Base-by-base conservation (phyloP, 2,888 invertebrate genomes). In the Melieria crassipennis region DNA sequence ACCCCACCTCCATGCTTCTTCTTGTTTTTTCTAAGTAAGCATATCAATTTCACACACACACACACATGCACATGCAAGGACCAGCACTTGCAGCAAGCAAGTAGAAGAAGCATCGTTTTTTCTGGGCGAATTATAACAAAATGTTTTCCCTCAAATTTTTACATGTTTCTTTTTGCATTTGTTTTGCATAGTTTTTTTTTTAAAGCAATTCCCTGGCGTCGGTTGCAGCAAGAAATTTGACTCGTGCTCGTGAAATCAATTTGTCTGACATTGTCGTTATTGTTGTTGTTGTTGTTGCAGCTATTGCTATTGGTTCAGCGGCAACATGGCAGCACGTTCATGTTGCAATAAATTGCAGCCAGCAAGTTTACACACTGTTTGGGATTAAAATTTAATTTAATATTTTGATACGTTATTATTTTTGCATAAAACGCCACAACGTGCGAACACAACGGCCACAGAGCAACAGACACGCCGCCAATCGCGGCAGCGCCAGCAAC, bases 331-430 rank as follows among this genome's bases (percentile, higher is more conserved):
- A 42, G 11, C 58, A 16, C 30, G 58, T 30, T 65, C 55, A 11
- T 16, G 48, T 13, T 45, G 48, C 16, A 43, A 16, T 65, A 42
- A 52, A 7, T 42, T 55, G 30, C 16, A n/a, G 16, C 7, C n/a
- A 50, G 47, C 78, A 81, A 81, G 80, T 80, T 80, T 52, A 52
- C 52, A 52, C 52, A 52, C 9, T 52, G 11, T 52, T 52, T 78
- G 81, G 79, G 81, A 82, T 80, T 81, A 77, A 80, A 81, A 81
- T 82, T 81, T 81, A 82, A 81, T 81, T 81, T 81, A 78, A 82
- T 80, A 81, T 79, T 52, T 9, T 52, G 52, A 16, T 58, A 10
- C 79, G 79, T 79, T 80, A 79, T 80, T 81, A 80, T 80, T 81
- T 80, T 79, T 79, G 80, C 80, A 80, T 80, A 80, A 80, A 80